phyloP scores from a whole-genome alignment of 2,888 invertebrate genomes.

The Nineta flava region DNA sequence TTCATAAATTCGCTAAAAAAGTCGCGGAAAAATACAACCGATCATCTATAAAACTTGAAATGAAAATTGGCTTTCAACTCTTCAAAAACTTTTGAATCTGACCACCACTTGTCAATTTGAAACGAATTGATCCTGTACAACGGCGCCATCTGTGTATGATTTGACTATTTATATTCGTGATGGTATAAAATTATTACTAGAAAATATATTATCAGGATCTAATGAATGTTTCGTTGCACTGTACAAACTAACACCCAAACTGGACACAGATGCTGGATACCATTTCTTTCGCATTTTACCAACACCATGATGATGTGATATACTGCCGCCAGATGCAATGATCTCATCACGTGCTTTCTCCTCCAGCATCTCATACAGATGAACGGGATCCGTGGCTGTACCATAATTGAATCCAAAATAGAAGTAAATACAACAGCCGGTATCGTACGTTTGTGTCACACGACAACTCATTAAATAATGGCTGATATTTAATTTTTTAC shows the following conservation, averaged over 20 bases:
- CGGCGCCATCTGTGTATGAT: too few relatives aligned
- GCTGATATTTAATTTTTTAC: constrained; percentile 36
- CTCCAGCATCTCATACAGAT: constrained; percentile 76
- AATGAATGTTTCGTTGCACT: constrained; percentile 70
- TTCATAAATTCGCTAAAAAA: too few relatives aligned
- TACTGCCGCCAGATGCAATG: constrained; percentile 73
- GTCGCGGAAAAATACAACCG: too few relatives aligned
- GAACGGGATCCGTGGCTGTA: constrained; percentile 49
- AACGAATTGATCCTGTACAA: too few relatives aligned
- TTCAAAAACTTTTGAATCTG: too few relatives aligned
- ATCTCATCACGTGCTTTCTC: constrained; percentile 82
- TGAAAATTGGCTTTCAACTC: too few relatives aligned
- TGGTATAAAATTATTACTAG: constrained; percentile 56
- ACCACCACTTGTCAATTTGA: too few relatives aligned
- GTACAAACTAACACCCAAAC: constrained; percentile 60
- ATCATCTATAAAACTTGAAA: too few relatives aligned
- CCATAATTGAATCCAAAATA: constrained; percentile 74
- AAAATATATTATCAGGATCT: constrained; percentile 92
- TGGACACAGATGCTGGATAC: constrained; percentile 72
- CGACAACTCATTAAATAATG: constrained; percentile 60
- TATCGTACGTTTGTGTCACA: constrained; percentile 94
- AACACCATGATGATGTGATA: constrained; percentile 94
- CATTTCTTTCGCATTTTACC: constrained; percentile 85
- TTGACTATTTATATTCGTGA: neutral
- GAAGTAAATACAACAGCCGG: constrained; percentile 92